These are phyloP conservation scores for Tachina grossa DNA, from an alignment of 2,888 invertebrate genomes.

Conservation along the genomic window DNA sequence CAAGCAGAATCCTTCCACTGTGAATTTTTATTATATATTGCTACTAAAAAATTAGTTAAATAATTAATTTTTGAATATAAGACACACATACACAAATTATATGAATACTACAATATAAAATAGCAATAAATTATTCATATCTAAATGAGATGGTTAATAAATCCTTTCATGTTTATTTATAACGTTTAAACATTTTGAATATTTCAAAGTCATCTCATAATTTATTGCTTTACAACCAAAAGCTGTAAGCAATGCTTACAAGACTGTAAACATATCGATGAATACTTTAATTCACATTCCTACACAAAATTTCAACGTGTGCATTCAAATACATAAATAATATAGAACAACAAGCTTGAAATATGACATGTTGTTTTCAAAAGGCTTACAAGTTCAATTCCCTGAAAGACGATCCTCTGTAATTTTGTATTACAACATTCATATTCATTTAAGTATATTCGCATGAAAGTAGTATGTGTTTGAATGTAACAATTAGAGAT, in stretches of 20 bases:
- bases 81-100: too few relatives aligned
- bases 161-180: neutral
- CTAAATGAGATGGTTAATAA: too few relatives aligned
- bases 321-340: neutral
- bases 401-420: neutral
- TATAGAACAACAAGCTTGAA: neutral
- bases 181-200: conserved; percentile 5
- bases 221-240: neutral
- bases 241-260: conserved; percentile 16
- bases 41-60: too few relatives aligned
- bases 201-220: conserved; percentile 1
- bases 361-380: neutral
- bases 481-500: too few relatives aligned
- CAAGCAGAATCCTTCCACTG: too few relatives aligned
- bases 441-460: conserved; percentile 11
- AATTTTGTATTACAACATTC: conserved; percentile 1
- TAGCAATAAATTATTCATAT: too few relatives aligned
- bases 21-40: too few relatives aligned
- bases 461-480: neutral
- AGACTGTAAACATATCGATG: conserved; percentile 25
- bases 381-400: conserved; percentile 28
- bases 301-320: neutral
- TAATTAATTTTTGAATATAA: too few relatives aligned
- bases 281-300: neutral
- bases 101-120: too few relatives aligned